phyloP scores from a whole-genome alignment of 92 coral and sea anemone genomes.

The Bergia puertoricense region DNA sequence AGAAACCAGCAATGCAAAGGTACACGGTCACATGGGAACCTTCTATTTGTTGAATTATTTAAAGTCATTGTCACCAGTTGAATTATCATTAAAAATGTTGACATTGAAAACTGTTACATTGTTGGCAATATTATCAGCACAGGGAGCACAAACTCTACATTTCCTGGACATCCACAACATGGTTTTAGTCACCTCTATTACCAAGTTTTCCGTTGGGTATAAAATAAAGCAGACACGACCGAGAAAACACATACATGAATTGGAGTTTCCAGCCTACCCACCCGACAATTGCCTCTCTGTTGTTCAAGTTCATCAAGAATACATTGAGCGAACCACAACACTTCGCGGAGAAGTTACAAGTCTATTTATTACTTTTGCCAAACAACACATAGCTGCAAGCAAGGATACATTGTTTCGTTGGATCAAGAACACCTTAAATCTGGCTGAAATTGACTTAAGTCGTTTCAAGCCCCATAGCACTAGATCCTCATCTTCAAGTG shows the following conservation, averaged over 20 bases:
- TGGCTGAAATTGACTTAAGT: conserved; percentile 47
- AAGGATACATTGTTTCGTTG: conserved; percentile 62
- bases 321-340: conserved; percentile 46
- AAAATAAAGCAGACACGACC: conserved; percentile 58
- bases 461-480: conserved; percentile 58
- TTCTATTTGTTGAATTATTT: conserved; percentile 30
- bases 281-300: conserved; percentile 46
- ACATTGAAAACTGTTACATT: conserved; percentile 51
- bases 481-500: conserved; percentile 38
- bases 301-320: conserved; percentile 38
- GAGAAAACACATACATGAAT: conserved; percentile 50
- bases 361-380: conserved; percentile 55
- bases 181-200: conserved; percentile 13
- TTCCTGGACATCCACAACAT: conserved; percentile 50
- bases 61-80: conserved; percentile 34
- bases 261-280: conserved; percentile 44
- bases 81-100: conserved; percentile 40
- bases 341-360: conserved; percentile 27
- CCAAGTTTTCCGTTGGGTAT: conserved; percentile 51
- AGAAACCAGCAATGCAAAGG: conserved; percentile 59
- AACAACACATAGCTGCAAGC: conserved; percentile 55
- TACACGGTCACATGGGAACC: conserved; percentile 55
- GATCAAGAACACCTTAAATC: conserved; percentile 46
- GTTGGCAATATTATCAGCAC: conserved; percentile 31
- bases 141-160: conserved; percentile 55